Evolutionary conservation across 1,140 invertebrate genomes (phyloP).

Genomic region (Alviniconcha marisindica): DNA sequence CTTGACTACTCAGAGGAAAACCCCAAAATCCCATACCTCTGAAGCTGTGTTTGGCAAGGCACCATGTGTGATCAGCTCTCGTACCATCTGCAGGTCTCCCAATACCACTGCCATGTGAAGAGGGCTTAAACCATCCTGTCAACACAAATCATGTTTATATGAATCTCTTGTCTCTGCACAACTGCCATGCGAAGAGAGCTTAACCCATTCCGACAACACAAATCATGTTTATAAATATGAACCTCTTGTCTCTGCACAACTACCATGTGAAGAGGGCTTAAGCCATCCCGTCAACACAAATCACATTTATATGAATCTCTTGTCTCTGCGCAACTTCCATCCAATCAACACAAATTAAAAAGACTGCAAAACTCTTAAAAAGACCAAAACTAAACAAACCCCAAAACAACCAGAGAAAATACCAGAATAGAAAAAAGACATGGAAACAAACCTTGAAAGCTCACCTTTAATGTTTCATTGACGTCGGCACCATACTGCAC

Average conservation of each 20-base stretch:
- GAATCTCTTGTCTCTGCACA: too few species aligned
- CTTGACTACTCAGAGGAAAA: not conserved
- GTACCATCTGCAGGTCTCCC: slow-evolving; percentile 35
- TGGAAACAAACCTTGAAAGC: not conserved
- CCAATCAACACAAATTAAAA: too few species aligned
- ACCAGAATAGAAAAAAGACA: too few species aligned
- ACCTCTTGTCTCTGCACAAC: slow-evolving; percentile 22
- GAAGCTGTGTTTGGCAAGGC: slow-evolving; percentile 32
- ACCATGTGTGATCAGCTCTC: slow-evolving; percentile 34
- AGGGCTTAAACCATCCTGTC: slow-evolving; percentile 30
- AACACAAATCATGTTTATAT: not conserved
- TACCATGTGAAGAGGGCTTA: slow-evolving; percentile 28
- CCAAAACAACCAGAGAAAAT: too few species aligned
- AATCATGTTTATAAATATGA: too few species aligned
- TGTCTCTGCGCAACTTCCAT: too few species aligned
- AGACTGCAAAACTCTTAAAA: too few species aligned
- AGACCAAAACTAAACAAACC: not conserved
- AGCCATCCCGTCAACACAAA: slow-evolving; percentile 17
- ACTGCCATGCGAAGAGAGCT: too few species aligned
- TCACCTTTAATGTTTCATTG: slow-evolving; percentile 34
- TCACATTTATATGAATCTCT: too few species aligned
- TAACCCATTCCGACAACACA: slow-evolving; percentile 25
- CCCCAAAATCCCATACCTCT: not conserved
- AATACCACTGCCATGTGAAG: slow-evolving; percentile 31
- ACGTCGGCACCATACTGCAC: slow-evolving; percentile 25